A percentile compares a stretch with the other conserved stretches of the same genome.
phyloP scores from a whole-genome alignment of 2,888 invertebrate genomes.

The Yponomeuta sedellus region DNA sequence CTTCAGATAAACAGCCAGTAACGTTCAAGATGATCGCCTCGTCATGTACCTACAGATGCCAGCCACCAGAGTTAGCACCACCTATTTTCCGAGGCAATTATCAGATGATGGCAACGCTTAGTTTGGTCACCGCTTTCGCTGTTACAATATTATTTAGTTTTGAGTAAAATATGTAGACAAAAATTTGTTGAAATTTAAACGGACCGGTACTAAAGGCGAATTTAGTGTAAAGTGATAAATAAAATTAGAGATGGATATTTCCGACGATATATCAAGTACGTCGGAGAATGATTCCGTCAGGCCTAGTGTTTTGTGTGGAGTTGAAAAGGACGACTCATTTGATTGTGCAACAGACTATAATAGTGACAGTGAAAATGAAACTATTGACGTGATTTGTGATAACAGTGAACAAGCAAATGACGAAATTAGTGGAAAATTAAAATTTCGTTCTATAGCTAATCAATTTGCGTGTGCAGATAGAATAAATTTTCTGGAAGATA shows the following conservation, averaged over 20 bases:
- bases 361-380: conserved; percentile 67
- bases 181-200: background rate
- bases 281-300: conserved; percentile 46
- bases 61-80: conserved; percentile 47
- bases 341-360: conserved; percentile 55
- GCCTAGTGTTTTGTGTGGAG: conserved; percentile 29
- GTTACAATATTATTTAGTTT: background rate
- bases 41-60: conserved; percentile 61
- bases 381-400: conserved; percentile 67
- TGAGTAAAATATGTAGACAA: background rate
- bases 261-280: conserved; percentile 64
- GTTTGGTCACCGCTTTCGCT: conserved; percentile 1
- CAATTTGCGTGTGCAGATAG: conserved; percentile 37
- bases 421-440: conserved; percentile 31
- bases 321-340: conserved; percentile 36
- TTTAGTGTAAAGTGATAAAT: background rate
- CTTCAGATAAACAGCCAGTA: conserved; percentile 52
- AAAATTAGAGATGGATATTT: conserved; percentile 41
- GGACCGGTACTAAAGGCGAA: background rate
- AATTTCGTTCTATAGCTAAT: conserved; percentile 30
- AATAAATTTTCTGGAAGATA: conserved; percentile 44
- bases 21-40: conserved; percentile 49
- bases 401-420: conserved; percentile 45
- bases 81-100: conserved; percentile 74
- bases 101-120: conserved; percentile 28